These are phyloP conservation scores for Parelbella ahira DNA, from an alignment of 2,888 invertebrate species.

Conservation along the genomic window DNA sequence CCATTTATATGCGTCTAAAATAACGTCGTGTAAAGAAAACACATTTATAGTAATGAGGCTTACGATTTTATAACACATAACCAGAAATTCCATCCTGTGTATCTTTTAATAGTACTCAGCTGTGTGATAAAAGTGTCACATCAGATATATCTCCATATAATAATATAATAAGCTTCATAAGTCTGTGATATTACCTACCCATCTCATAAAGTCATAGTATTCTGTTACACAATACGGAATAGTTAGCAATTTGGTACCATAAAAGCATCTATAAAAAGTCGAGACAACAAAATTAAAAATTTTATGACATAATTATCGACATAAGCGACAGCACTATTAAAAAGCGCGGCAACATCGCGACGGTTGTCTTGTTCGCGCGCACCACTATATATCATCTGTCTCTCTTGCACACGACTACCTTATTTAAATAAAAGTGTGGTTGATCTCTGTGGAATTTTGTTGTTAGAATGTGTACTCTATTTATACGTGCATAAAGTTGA, in stretches of 20 bases:
- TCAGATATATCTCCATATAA: no score
- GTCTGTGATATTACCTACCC: slow-evolving; percentile 1
- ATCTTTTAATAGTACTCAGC: no score
- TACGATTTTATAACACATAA: no score
- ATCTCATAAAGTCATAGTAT: slow-evolving; percentile 17
- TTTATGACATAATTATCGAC: slow-evolving; percentile 36
- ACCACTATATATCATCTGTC: slow-evolving; percentile 48
- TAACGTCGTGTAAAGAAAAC: no score
- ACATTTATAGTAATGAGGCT: no score
- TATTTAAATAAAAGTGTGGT: slow-evolving; percentile 75
- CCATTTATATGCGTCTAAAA: no score
- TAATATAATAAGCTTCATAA: not conserved
- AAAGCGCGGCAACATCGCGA: slow-evolving; percentile 65
- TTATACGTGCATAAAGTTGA: slow-evolving; percentile 38
- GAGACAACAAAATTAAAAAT: slow-evolving; percentile 17
- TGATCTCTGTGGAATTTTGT: slow-evolving; percentile 36
- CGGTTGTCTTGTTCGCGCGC: slow-evolving; percentile 51
- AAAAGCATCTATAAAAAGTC: slow-evolving; percentile 17
- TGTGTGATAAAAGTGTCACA: no score
- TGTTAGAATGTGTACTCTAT: slow-evolving; percentile 46
- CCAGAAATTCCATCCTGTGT: no score
- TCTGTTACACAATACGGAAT: slow-evolving; percentile 13
- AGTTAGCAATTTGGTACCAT: slow-evolving; percentile 19
- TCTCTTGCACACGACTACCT: slow-evolving; percentile 68
- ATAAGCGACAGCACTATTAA: slow-evolving; percentile 45